These are phyloP conservation scores for Scalopus aquaticus DNA, from an alignment of 2,113 vertebrate species.

Conservation along the genomic window DNA sequence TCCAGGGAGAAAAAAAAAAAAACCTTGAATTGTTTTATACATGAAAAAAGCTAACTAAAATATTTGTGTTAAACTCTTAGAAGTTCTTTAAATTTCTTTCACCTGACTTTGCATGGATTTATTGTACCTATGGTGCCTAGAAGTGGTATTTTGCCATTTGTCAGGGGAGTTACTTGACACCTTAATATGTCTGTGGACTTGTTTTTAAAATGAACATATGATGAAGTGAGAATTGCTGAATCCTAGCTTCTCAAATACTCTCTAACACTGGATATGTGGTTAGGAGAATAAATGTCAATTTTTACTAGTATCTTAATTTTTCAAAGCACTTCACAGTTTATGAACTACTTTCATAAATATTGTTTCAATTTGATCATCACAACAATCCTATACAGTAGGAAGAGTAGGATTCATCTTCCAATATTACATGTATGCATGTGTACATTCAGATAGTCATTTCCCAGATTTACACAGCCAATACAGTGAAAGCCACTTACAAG, in stretches of 20 bases:
- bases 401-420: neutral
- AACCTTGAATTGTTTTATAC: neutral
- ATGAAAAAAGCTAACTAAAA: neutral
- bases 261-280: neutral
- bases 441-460: neutral
- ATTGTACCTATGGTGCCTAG: neutral
- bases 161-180: neutral
- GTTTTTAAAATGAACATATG: conserved; percentile 37
- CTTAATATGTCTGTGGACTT: neutral
- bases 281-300: conserved; percentile 43
- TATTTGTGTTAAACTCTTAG: neutral
- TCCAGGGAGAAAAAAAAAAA: neutral
- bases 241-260: neutral
- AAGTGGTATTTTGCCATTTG: neutral
- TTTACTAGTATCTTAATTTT: conserved; percentile 37
- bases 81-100: conserved; percentile 24
- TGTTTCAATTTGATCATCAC: conserved; percentile 25
- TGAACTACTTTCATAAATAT: conserved; percentile 32
- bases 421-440: neutral
- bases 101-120: neutral
- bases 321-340: conserved; percentile 1
- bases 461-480: neutral
- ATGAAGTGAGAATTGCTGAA: neutral
- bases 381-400: neutral
- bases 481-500: neutral